Evolutionary conservation across 2,888 invertebrate genomes (phyloP), one percentile per base, ranked within the genome.

Genomic region (Agrilus mali): DNA sequence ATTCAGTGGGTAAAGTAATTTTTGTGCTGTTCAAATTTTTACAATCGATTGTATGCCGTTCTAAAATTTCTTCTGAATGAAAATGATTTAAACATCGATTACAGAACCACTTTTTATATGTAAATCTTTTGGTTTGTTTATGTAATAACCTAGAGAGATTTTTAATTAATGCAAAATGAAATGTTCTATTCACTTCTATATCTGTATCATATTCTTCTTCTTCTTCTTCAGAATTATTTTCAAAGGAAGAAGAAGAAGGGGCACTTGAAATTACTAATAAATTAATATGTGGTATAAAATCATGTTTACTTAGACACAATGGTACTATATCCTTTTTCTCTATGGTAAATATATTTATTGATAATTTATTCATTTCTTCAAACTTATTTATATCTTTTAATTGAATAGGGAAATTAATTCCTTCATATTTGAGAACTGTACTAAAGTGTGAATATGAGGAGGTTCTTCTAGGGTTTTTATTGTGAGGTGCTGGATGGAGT

Each of bases 291-390:
- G n/a, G n/a, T 14, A 12, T 36, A 15, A 17, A 4, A 13, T 6
- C 33, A 13, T 17, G 27, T 16, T 34, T 7, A 20, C 20, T 8
- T 27, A 12, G 41, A 20, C 13, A 22, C 12, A 41, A 32, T 36
- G n/a, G n/a, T n/a, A n/a, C n/a, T n/a, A n/a, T n/a, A n/a, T 33
- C 36, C 34, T 40, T 46, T 33, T 38, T 43, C 36, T 53, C 43
- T 20, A 50, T 15, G 33, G 44, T 46, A 37, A 47, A 55, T n/a
- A 55, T 42, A 47, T 55, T 52, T 7, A 54, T 52, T 6, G 40
- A 36, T 12, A 54, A 41, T 35, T 44, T 33, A 44, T 53, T 54
- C 33, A 48, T 12, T 36, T 44, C 38, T 44, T 49, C 51, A 45
- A 51, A 56, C 41, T 50, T 51, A 7, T 48, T 32, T 22, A 47